Evolutionary conservation across 2,888 invertebrate genomes (phyloP), one percentile per base, ranked within the genome.

Genomic region (Hirtodrosophila histrioides): DNA sequence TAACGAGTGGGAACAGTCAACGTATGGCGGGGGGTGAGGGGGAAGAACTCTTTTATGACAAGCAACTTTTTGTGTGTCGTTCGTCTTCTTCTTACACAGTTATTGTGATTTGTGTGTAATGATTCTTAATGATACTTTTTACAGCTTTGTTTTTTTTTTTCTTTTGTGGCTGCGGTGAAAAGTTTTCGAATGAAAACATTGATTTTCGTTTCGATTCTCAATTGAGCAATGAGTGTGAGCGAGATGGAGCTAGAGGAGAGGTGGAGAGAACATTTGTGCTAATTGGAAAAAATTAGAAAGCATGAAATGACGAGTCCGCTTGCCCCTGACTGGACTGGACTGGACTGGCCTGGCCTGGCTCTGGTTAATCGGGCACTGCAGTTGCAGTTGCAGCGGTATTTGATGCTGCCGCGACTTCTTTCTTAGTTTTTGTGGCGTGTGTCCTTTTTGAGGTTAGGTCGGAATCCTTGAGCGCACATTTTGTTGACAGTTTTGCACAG

Each of bases 201-300:
- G 74, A 70, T 74, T 80, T 84, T 68, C 51, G 62, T 82, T 80
- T 86, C 76, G 76, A 83, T 82, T 69, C 86, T 78, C 41, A 43
- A 27, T 27, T 27, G 27, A 0, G 5, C 27, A 27, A 6, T 2
- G 35, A 60, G 56, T 40, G 41, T 24, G 31, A 39, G 41, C 56
- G 48, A 23, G 35, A 54, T 40, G 44, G 57, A 57, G 60, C n/a
- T n/a, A 17, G 17, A 17, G 1, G 2, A 17, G 17, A 17, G 17
- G 17, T 17, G 17, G 17, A 17, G 17, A 17, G 17, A 17, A 17
- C 41, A 54, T 78, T 85, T 87, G 82, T 87, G 82, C 88, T 83
- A 83, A 83, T 83, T 83, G 82, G 87, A 62, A 87, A 83, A 78
- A 83, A 83, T 83, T 87, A 87, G 82, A 83, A 83, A 83, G 82